Evolutionary conservation across 2,113 vertebrate species (phyloP).

Genomic region (Taxidea taxus): DNA sequence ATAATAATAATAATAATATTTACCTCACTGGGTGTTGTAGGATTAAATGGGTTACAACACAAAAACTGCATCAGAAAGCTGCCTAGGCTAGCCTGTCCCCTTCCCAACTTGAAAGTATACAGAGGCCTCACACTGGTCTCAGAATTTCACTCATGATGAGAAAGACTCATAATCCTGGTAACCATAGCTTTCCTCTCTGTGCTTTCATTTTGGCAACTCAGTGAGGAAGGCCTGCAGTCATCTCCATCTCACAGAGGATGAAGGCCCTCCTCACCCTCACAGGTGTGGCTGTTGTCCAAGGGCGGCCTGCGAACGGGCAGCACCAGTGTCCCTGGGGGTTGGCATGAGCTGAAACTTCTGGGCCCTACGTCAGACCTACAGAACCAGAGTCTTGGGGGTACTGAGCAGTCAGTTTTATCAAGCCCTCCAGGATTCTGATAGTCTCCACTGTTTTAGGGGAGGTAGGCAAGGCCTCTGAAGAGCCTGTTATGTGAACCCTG

Average conservation of each 20-base stretch:
- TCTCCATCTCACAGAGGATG: neutral
- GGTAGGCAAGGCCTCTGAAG: neutral
- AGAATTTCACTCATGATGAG: neutral
- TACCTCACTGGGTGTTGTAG: neutral
- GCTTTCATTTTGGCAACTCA: neutral
- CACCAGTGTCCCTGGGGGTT: neutral
- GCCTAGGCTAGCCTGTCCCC: neutral
- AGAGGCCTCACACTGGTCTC: neutral
- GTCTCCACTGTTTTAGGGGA: neutral
- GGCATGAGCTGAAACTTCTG: neutral
- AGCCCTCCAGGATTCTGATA: neutral
- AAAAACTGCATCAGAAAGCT: neutral
- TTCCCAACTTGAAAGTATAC: neutral
- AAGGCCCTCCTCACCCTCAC: neutral
- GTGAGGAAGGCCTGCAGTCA: neutral
- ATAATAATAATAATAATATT: neutral
- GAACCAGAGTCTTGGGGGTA: neutral
- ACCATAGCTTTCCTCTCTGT: neutral
- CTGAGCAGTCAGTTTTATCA: neutral
- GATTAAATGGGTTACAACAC: neutral
- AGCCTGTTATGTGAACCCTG: neutral
- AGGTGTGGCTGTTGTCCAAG: neutral
- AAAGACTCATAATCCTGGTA: neutral
- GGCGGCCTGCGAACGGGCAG: accelerated
- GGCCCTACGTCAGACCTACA: neutral